Percentiles rank a stretch among this genome's conserved stretches.
These are phyloP conservation scores for Symphodus melops DNA, from an alignment of 2,113 vertebrate species.

Conservation along the genomic window DNA sequence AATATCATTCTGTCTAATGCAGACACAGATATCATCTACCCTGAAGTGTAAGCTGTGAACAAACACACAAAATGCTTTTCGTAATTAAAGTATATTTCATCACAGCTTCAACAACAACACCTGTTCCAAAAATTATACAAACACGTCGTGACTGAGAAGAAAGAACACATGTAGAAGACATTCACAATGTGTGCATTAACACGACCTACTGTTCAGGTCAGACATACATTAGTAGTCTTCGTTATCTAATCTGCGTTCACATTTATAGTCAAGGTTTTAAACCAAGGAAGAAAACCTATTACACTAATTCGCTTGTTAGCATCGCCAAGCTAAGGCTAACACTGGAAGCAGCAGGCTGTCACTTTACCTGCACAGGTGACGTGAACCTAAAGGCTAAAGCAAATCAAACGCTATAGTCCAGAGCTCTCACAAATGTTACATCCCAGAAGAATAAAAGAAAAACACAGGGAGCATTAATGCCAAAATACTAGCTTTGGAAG, in stretches of 20 bases:
- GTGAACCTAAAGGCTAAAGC: neutral
- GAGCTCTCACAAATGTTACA: neutral
- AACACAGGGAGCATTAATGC: neutral
- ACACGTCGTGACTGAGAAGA: too few species aligned
- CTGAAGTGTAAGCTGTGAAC: too few species aligned
- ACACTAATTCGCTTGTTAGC: neutral
- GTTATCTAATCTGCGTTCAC: neutral
- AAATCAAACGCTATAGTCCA: neutral
- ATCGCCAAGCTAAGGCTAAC: constrained; percentile 26
- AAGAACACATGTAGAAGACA: too few species aligned
- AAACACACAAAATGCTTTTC: too few species aligned
- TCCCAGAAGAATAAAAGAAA: fast-evolving
- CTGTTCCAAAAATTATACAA: too few species aligned
- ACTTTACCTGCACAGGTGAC: neutral
- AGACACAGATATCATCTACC: too few species aligned
- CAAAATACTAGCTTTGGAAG: neutral
- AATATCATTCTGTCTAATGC: neutral
- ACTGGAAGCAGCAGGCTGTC: neutral
- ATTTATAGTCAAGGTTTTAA: neutral
- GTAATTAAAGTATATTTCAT: too few species aligned
- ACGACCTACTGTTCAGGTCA: too few species aligned
- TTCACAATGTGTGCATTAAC: too few species aligned
- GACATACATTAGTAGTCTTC: too few species aligned
- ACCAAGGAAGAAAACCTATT: neutral
- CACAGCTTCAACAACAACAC: too few species aligned